These are phyloP conservation scores for Trematomus loennbergii DNA, from an alignment of 2,113 vertebrate species.

Conservation along the genomic window DNA sequence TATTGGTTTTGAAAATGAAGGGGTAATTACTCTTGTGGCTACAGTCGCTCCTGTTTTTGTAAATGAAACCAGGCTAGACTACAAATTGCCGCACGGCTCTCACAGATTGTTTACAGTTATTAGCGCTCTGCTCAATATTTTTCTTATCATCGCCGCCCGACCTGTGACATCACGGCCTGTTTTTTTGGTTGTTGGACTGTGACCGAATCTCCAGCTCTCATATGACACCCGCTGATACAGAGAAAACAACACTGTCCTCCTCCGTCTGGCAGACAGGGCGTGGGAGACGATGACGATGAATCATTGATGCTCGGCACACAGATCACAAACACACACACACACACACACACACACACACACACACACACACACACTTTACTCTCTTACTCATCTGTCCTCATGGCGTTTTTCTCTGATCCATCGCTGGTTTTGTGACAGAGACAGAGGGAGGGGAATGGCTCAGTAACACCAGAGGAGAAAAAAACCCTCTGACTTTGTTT, in stretches of 20 bases:
- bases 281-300: constrained; percentile 67
- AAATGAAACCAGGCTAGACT: background rate
- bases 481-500: constrained; percentile 27
- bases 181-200: background rate
- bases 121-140: background rate
- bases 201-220: constrained; percentile 15
- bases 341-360: too few species aligned
- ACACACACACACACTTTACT: constrained; percentile 31
- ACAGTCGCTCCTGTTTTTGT: constrained; percentile 1
- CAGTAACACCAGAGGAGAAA: constrained; percentile 33
- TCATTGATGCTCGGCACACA: constrained; percentile 63
- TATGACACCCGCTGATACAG: constrained; percentile 3
- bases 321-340: too few species aligned
- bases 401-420: constrained; percentile 42
- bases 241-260: constrained; percentile 45
- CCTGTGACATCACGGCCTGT: background rate
- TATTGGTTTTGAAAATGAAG: background rate
- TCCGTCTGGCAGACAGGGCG: constrained; percentile 66
- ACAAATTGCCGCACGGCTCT: constrained; percentile 8
- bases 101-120: constrained; percentile 12
- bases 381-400: constrained; percentile 55
- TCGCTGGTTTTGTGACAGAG: constrained; percentile 60
- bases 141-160: constrained; percentile 1
- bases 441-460: constrained; percentile 65
- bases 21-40: constrained; percentile 22